A percentile compares a stretch with the other conserved stretches of the same genome.
Conservation (phyloP, 1,140 invertebrate species). For the Drosophila neocordata region DNA sequence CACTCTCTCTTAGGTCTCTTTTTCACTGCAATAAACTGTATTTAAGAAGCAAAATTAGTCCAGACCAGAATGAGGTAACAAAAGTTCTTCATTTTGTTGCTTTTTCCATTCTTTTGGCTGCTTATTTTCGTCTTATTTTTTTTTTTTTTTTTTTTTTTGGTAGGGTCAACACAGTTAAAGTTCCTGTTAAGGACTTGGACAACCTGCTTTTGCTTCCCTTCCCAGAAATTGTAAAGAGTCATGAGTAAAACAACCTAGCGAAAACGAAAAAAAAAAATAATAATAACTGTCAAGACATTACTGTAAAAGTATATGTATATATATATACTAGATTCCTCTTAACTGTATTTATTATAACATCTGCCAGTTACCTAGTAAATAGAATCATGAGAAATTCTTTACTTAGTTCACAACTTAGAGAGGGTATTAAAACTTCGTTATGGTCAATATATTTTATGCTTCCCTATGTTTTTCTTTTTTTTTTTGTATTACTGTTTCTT, state of each 20-base stretch:
- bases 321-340: no score
- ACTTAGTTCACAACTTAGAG: no score
- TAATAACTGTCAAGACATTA: no score
- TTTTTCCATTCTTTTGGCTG: background rate
- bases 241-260: background rate
- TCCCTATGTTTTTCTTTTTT: background rate
- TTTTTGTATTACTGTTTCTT: background rate
- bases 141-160: background rate
- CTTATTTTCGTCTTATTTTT: background rate
- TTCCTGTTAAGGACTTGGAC: background rate
- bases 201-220: background rate
- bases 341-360: no score
- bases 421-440: background rate
- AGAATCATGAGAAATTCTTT: no score
- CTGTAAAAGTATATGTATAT: no score
- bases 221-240: constrained; percentile 35
- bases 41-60: constrained; percentile 61
- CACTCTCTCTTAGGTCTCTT: background rate
- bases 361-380: no score
- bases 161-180: constrained; percentile 7
- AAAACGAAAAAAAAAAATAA: no score
- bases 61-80: constrained; percentile 22
- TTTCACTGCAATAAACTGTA: constrained; percentile 41
- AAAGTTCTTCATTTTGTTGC: constrained; percentile 8
- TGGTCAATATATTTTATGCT: background rate